These are phyloP conservation scores for Drosophila bocqueti DNA, from an alignment of 1,140 invertebrate genomes.

Conservation along the genomic window DNA sequence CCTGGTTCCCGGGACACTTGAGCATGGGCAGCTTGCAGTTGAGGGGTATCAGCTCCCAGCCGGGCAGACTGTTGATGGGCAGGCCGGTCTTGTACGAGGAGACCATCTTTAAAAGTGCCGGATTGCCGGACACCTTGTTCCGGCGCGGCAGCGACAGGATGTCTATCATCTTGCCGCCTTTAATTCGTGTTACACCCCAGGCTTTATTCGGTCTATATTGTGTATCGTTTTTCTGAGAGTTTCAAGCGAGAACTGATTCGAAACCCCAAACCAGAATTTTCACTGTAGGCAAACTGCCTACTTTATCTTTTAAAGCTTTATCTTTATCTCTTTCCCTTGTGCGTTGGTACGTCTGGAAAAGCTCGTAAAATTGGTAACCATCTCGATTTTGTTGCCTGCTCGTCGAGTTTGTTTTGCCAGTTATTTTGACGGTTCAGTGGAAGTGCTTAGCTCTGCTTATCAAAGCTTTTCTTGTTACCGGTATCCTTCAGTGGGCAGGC, in stretches of 20 bases:
- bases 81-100: conserved; percentile 61
- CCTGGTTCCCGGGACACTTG: conserved; percentile 78
- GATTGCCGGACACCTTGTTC: conserved; percentile 56
- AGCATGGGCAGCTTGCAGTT: conserved; percentile 81
- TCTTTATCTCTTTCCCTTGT: neutral
- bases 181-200: neutral
- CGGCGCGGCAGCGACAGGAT: conserved; percentile 75
- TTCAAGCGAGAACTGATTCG: neutral
- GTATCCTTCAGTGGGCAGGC: conserved; percentile 1
- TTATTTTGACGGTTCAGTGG: conserved; percentile 35
- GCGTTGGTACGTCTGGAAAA: neutral
- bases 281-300: conserved; percentile 14
- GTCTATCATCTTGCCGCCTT: conserved; percentile 61
- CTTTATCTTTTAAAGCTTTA: neutral
- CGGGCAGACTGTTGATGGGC: conserved; percentile 79
- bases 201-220: too few relatives aligned
- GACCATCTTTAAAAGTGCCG: conserved; percentile 36
- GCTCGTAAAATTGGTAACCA: conserved; percentile 23
- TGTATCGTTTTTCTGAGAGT: conserved; percentile 3
- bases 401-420: conserved; percentile 21
- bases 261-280: neutral
- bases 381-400: conserved; percentile 24
- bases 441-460: conserved; percentile 55
- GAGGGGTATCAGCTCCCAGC: conserved; percentile 79
- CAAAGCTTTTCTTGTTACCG: conserved; percentile 64